A percentile compares a stretch with the other conserved stretches of the same genome.
phyloP scores from a whole-genome alignment of 2,113 vertebrate genomes.

The Dasyurus viverrinus region DNA sequence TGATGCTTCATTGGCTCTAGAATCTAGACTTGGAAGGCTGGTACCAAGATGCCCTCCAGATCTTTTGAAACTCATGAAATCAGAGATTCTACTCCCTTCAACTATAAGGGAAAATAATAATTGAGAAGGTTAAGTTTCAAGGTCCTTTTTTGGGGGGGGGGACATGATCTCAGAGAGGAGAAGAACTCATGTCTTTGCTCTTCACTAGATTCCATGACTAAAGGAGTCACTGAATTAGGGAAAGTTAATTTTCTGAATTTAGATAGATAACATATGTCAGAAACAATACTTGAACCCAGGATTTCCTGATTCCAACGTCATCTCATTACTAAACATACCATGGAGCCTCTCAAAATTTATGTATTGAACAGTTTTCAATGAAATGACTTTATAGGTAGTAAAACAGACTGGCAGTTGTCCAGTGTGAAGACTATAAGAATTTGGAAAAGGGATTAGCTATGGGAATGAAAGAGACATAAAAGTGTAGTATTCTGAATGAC shows the following conservation, averaged over 20 bases:
- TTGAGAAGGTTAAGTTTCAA: not conserved
- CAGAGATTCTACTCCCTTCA: not conserved
- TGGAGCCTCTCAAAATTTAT: not conserved
- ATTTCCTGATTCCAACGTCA: not conserved
- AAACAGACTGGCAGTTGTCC: rapidly evolving
- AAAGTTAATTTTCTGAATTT: not conserved
- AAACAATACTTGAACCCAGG: not conserved
- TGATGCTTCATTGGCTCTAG: not conserved
- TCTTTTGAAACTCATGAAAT: not conserved
- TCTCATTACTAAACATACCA: not conserved
- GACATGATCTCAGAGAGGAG: too few relatives aligned
- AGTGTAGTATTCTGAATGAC: not conserved
- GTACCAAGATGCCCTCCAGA: not conserved
- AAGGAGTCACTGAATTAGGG: not conserved
- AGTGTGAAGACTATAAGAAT: too few relatives aligned
- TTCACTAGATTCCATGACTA: not conserved
- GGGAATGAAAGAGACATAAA: not conserved
- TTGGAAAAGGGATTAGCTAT: not conserved
- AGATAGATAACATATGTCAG: not conserved
- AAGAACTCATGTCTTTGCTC: not conserved
- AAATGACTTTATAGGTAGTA: not conserved
- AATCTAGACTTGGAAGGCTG: not conserved
- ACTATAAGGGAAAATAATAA: not conserved
- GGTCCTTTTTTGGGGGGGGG: not conserved
- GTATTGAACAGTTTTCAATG: not conserved